phyloP scores from a whole-genome alignment of 2,888 invertebrate species.

The Odiellus spinosus region DNA sequence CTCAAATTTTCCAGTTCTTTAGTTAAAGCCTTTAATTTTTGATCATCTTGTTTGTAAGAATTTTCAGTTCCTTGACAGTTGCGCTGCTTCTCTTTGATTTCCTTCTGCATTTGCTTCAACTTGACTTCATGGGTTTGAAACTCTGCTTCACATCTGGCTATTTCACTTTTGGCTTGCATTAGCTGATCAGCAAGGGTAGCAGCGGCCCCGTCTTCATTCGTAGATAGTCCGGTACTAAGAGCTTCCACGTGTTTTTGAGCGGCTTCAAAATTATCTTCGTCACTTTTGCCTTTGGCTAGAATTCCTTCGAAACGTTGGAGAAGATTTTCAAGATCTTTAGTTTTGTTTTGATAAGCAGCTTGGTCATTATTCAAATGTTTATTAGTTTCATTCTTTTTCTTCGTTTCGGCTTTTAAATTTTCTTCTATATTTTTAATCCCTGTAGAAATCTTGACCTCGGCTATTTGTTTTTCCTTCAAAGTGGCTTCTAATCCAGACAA shows the following conservation, averaged over 20 bases:
- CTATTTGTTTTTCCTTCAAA: slow-evolving; percentile 45
- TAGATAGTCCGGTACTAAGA: slow-evolving; percentile 61
- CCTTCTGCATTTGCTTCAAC: slow-evolving; percentile 43
- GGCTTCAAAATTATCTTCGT: slow-evolving; percentile 47
- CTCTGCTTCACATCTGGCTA: slow-evolving; percentile 59
- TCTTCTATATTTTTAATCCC: slow-evolving; percentile 46
- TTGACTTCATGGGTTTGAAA: slow-evolving; percentile 62
- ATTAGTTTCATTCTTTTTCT: slow-evolving; percentile 47
- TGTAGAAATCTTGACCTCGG: slow-evolving; percentile 48
- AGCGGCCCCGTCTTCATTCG: slow-evolving; percentile 53
- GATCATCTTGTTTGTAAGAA: slow-evolving; percentile 14
- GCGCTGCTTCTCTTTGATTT: slow-evolving; percentile 46
- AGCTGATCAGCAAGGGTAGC: slow-evolving; percentile 78
- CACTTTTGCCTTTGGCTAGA: slow-evolving; percentile 46
- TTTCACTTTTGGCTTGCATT: slow-evolving; percentile 56
- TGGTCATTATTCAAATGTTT: slow-evolving; percentile 42
- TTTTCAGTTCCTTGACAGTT: slow-evolving; percentile 40
- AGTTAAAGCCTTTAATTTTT: slow-evolving; percentile 14
- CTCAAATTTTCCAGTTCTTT: slow-evolving; percentile 29
- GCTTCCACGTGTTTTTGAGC: slow-evolving; percentile 71
- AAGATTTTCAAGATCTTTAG: slow-evolving; percentile 39
- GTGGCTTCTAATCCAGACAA: slow-evolving; percentile 46
- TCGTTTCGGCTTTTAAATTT: slow-evolving; percentile 47
- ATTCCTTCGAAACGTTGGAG: slow-evolving; percentile 45
- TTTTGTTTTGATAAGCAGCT: slow-evolving; percentile 33